phyloP scores from a whole-genome alignment of 2,888 invertebrate species.

The Ditula angustiorana region DNA sequence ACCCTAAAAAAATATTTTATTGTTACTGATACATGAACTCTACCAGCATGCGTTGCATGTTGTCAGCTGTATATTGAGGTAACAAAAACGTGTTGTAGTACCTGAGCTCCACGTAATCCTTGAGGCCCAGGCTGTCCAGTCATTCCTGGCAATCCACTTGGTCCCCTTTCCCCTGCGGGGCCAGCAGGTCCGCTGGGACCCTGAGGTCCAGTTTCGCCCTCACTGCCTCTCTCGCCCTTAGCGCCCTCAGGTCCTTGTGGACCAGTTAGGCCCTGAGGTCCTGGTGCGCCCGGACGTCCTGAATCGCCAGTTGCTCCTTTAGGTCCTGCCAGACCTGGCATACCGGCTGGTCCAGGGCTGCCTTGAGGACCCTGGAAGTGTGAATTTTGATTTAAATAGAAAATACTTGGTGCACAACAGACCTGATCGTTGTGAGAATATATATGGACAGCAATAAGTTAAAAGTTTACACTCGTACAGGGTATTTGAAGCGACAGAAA shows the following conservation, averaged over 20 bases:
- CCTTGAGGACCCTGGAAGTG: constrained; percentile 89
- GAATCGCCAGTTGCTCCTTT: constrained; percentile 90
- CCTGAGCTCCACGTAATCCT: constrained; percentile 87
- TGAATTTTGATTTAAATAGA: background rate
- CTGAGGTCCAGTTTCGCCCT: constrained; percentile 88
- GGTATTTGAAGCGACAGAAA: background rate
- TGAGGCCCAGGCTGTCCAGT: constrained; percentile 87
- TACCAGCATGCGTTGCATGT: background rate
- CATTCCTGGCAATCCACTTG: constrained; percentile 87
- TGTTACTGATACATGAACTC: too few species aligned
- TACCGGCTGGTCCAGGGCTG: constrained; percentile 88
- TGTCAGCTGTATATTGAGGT: background rate
- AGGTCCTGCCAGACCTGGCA: constrained; percentile 87
- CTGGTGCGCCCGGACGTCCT: constrained; percentile 88
- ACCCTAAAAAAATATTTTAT: constrained; percentile 86
- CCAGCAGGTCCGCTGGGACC: constrained; percentile 91
- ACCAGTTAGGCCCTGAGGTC: constrained; percentile 89
- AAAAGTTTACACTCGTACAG: background rate
- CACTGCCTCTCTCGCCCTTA: constrained; percentile 90
- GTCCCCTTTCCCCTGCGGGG: constrained; percentile 88
- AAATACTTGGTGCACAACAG: too few species aligned
- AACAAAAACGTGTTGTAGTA: constrained; percentile 55
- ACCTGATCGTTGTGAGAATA: too few species aligned
- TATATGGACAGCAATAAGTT: too few species aligned
- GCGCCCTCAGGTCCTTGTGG: constrained; percentile 89